These are phyloP conservation scores for Siniperca knerii DNA, from an alignment of 2,113 vertebrate genomes.

Conservation along the genomic window DNA sequence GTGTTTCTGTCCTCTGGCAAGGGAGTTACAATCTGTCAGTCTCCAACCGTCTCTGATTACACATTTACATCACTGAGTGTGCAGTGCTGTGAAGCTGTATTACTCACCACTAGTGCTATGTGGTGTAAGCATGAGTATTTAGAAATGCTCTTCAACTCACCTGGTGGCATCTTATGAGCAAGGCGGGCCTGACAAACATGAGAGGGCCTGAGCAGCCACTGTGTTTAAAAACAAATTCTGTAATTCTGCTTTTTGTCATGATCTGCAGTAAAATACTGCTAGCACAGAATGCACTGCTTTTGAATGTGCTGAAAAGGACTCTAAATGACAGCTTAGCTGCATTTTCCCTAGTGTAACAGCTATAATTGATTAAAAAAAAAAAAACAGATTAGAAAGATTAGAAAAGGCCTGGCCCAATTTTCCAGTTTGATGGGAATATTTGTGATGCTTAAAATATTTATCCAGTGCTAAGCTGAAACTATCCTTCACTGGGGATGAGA, in stretches of 20 bases:
- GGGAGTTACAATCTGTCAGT: slow-evolving; percentile 39
- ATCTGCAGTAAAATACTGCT: neutral
- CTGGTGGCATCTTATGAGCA: slow-evolving; percentile 95
- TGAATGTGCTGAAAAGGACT: neutral
- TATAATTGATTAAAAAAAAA: neutral
- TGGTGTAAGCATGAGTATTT: neutral
- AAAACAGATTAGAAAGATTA: neutral
- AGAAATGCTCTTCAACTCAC: slow-evolving; percentile 73
- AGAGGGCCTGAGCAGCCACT: slow-evolving; percentile 83
- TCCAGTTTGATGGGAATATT: slow-evolving; percentile 22
- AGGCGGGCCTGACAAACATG: slow-evolving; percentile 92
- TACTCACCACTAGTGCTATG: neutral
- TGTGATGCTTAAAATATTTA: slow-evolving; percentile 18
- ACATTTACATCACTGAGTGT: slow-evolving; percentile 36
- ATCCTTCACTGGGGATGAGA: neutral
- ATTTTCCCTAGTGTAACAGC: neutral
- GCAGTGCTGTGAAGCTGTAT: slow-evolving; percentile 21
- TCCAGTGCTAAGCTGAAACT: neutral
- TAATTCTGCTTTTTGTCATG: neutral
- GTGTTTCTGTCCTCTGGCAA: slow-evolving; percentile 56
- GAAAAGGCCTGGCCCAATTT: slow-evolving; percentile 1
- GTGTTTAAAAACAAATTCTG: slow-evolving; percentile 87
- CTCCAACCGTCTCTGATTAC: slow-evolving; percentile 42
- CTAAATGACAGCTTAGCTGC: neutral
- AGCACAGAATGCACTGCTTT: neutral